phyloP scores from a whole-genome alignment of 2,113 vertebrate species.

The Todiramphus saurophagus region DNA sequence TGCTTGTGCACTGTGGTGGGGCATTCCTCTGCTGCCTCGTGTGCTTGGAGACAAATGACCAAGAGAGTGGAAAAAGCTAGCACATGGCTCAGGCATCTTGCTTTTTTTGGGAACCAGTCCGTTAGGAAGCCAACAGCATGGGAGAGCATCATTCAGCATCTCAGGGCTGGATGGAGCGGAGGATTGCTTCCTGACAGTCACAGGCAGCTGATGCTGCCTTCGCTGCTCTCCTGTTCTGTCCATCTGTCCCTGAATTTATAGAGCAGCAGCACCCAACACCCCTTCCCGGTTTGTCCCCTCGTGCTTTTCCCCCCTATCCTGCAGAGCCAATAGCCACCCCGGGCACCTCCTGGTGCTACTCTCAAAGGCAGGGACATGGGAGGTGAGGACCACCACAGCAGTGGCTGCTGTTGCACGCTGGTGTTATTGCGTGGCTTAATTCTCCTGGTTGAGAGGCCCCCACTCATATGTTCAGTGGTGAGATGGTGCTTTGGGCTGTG shows the following conservation, averaged over 20 bases:
- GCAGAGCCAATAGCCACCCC: accelerated
- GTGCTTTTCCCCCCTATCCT: background rate
- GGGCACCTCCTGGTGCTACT: background rate
- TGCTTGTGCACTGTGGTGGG: accelerated
- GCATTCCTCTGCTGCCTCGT: background rate
- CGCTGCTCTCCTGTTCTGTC: background rate
- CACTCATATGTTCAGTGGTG: accelerated
- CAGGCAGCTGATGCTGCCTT: background rate
- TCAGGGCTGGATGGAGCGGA: accelerated
- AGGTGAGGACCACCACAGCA: accelerated
- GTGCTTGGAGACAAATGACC: background rate
- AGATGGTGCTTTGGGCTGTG: background rate
- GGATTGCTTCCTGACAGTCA: accelerated
- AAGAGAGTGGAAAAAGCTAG: background rate
- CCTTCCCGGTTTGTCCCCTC: accelerated
- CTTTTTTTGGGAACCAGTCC: background rate
- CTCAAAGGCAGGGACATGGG: accelerated
- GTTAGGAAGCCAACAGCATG: accelerated
- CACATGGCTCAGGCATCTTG: background rate
- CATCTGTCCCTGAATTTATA: background rate
- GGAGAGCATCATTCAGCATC: background rate
- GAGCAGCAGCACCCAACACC: background rate
- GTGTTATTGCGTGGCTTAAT: accelerated
- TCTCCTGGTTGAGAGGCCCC: background rate
- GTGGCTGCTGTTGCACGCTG: background rate